phyloP scores from a whole-genome alignment of 2,888 invertebrate species.

The Cryptus armator region DNA sequence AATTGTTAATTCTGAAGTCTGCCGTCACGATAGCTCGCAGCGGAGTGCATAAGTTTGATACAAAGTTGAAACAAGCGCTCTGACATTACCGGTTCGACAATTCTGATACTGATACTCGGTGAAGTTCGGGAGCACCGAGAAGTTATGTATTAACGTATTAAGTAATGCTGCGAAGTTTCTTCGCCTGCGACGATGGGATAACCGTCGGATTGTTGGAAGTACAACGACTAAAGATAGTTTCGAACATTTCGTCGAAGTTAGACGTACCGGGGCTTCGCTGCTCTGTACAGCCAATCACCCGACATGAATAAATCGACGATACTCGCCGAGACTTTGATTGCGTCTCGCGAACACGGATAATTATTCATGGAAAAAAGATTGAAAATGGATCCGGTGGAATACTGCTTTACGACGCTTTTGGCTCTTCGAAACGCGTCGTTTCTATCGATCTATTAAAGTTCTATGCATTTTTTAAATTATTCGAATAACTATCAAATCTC shows the following conservation, averaged over 20 bases:
- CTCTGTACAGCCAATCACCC: too few species aligned
- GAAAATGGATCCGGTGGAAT: neutral
- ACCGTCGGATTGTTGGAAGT: neutral
- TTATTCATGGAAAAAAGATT: neutral
- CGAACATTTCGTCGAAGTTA: neutral
- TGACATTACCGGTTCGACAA: neutral
- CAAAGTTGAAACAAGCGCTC: neutral
- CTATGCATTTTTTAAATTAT: too few species aligned
- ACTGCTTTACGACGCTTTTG: neutral
- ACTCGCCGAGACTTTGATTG: neutral
- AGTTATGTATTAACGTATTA: constrained; percentile 7
- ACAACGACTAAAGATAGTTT: neutral
- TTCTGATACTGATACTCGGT: neutral
- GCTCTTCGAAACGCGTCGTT: too few species aligned
- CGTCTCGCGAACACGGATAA: neutral
- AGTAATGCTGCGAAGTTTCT: neutral
- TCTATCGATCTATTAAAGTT: too few species aligned
- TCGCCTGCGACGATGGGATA: neutral
- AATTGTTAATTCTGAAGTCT: neutral
- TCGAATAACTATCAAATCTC: too few species aligned
- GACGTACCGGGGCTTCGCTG: neutral
- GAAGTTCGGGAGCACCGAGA: neutral
- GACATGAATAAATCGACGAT: neutral
- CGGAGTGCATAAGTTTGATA: neutral
- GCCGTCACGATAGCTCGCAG: neutral